Conservation (phyloP, 2,113 vertebrate species). For the Cryptoleucopteryx plumbea region DNA sequence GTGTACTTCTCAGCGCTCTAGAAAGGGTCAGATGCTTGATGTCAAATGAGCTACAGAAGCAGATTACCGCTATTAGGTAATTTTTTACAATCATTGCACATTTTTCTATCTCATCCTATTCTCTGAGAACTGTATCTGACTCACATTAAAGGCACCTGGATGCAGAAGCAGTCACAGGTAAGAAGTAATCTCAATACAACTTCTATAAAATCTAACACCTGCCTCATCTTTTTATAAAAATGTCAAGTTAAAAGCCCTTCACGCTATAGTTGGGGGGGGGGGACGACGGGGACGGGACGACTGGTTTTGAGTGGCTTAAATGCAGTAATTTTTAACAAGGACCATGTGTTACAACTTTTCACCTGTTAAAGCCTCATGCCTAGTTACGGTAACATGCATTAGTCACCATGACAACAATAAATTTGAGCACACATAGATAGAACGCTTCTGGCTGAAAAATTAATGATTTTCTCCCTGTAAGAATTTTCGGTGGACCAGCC, state of each 20-base stretch:
- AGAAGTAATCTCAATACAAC: not conserved
- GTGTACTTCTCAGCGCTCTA: not conserved
- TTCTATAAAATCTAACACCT: not conserved
- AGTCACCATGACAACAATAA: slow-evolving; percentile 52
- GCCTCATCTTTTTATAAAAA: not conserved
- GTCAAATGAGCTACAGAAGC: not conserved
- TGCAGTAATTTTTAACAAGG: not conserved
- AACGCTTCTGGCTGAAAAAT: not conserved
- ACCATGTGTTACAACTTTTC: not conserved
- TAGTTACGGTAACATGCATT: not conserved
- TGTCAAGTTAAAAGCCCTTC: not conserved
- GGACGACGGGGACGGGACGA: too few species aligned
- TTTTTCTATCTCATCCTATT: not conserved
- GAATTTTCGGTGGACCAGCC: not conserved
- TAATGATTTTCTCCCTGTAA: not conserved
- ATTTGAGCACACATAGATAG: not conserved
- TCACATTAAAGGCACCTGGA: not conserved
- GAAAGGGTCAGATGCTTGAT: not conserved
- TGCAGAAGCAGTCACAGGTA: not conserved
- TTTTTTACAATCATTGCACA: not conserved
- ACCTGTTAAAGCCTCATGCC: slow-evolving; percentile 16
- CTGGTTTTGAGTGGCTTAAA: not conserved
- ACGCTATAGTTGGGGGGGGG: not conserved
- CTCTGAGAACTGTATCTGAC: not conserved
- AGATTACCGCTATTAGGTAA: not conserved